phyloP scores from a whole-genome alignment of 2,888 invertebrate genomes.

The Ormyrus labotus region DNA sequence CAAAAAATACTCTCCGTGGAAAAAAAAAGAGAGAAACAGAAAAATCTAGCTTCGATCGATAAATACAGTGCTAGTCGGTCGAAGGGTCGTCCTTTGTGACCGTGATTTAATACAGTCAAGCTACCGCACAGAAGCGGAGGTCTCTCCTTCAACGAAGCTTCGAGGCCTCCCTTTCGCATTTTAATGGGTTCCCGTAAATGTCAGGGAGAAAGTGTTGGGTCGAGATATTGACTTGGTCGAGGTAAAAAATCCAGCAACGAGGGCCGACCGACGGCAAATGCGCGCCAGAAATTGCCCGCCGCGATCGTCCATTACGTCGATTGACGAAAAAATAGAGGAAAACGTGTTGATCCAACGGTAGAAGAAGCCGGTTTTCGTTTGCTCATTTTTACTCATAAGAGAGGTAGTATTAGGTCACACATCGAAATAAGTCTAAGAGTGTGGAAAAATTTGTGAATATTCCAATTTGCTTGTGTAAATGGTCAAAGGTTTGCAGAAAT shows the following conservation, averaged over 20 bases:
- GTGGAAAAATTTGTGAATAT: too few relatives aligned
- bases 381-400: background rate
- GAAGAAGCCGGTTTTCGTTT: background rate
- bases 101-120: background rate
- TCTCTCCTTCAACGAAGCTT: too few relatives aligned
- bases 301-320: background rate
- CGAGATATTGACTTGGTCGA: too few relatives aligned
- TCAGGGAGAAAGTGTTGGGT: background rate
- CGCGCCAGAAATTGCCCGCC: constrained; percentile 7
- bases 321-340: background rate
- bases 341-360: background rate
- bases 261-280: background rate
- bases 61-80: background rate
- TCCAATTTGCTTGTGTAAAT: too few relatives aligned
- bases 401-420: too few relatives aligned
- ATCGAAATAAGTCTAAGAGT: too few relatives aligned
- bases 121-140: too few relatives aligned
- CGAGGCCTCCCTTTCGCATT: background rate
- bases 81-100: background rate
- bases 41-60: too few relatives aligned
- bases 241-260: background rate
- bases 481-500: too few relatives aligned
- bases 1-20: too few relatives aligned
- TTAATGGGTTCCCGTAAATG: constrained; percentile 2
- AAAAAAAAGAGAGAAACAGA: too few relatives aligned